phyloP scores from a whole-genome alignment of 2,888 invertebrate species.

The Boloria euphrosyne region DNA sequence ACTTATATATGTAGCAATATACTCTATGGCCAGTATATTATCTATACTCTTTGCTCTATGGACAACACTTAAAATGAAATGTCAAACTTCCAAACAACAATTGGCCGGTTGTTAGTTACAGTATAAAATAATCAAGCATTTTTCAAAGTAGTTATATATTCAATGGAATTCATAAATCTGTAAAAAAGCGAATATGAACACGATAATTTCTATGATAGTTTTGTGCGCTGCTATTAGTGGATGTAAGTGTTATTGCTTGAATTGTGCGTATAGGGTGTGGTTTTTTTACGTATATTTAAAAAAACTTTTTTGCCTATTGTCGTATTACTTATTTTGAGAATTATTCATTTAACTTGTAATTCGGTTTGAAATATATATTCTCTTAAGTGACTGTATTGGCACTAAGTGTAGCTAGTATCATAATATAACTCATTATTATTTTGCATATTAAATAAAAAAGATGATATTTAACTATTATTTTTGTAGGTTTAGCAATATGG shows the following conservation, averaged over 20 bases:
- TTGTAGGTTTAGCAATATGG: conserved; percentile 85
- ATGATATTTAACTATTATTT: not conserved
- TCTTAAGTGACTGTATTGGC: no score
- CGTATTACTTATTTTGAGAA: not conserved
- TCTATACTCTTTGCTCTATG: no score
- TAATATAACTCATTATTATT: no score
- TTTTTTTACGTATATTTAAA: conserved; percentile 16
- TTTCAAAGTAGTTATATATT: not conserved
- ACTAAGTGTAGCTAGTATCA: not conserved
- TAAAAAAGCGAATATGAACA: conserved; percentile 10
- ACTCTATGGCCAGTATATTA: no score
- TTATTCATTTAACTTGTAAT: no score
- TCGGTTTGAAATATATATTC: no score
- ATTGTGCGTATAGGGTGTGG: conserved; percentile 38
- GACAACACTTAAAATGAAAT: no score
- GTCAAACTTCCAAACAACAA: no score
- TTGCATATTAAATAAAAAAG: not conserved
- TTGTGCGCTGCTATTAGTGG: conserved; percentile 15
- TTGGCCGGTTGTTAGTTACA: no score
- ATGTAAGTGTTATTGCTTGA: conserved; percentile 19
- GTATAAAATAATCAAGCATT: no score
- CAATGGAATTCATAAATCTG: not conserved
- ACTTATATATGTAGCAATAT: no score
- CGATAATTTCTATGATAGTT: conserved; percentile 2
- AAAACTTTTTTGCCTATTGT: not conserved